Evolutionary conservation across 1,140 invertebrate species (phyloP).

Genomic region (Monochamus saltuarius): DNA sequence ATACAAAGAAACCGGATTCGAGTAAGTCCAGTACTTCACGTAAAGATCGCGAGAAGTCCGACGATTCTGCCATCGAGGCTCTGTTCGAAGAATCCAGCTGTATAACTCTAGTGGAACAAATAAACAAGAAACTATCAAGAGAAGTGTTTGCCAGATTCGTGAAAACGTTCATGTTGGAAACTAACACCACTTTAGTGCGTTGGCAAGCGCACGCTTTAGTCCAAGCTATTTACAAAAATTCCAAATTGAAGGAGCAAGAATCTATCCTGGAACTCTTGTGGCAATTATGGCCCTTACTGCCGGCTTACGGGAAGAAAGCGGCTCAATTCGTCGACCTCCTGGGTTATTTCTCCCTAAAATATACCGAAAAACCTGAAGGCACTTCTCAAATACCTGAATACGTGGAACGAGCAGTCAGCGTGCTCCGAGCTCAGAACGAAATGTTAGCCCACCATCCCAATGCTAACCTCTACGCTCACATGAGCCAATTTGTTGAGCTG

Average conservation of each 20-base stretch:
- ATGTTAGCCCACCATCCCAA: slow-evolving; percentile 89
- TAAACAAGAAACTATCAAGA: slow-evolving; percentile 69
- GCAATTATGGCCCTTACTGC: slow-evolving; percentile 88
- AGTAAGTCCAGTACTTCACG: slow-evolving; percentile 41
- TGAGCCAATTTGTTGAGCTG: slow-evolving; percentile 90
- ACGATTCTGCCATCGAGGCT: slow-evolving; percentile 67
- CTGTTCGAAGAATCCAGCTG: slow-evolving; percentile 72
- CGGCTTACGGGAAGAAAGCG: slow-evolving; percentile 88
- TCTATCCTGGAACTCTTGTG: slow-evolving; percentile 80
- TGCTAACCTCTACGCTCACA: slow-evolving; percentile 86
- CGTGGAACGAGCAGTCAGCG: slow-evolving; percentile 80
- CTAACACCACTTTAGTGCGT: slow-evolving; percentile 87
- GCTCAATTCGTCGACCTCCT: slow-evolving; percentile 95
- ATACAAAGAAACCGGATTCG: slow-evolving; percentile 29
- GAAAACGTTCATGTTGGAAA: slow-evolving; percentile 88
- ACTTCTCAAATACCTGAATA: slow-evolving; percentile 65
- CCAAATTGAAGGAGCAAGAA: slow-evolving; percentile 73
- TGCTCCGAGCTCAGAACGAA: slow-evolving; percentile 85
- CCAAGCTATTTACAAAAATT: slow-evolving; percentile 85
- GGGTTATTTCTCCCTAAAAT: slow-evolving; percentile 58
- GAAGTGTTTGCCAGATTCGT: slow-evolving; percentile 78
- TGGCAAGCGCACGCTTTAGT: slow-evolving; percentile 94
- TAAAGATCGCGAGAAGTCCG: slow-evolving; percentile 66
- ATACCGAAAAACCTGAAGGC: slow-evolving; percentile 39
- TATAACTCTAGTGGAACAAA: slow-evolving; percentile 67